Percentiles rank a stretch among this genome's conserved stretches.
These are phyloP conservation scores for Ptyas mucosa DNA, from an alignment of 2,113 vertebrate species.

Conservation along the genomic window DNA sequence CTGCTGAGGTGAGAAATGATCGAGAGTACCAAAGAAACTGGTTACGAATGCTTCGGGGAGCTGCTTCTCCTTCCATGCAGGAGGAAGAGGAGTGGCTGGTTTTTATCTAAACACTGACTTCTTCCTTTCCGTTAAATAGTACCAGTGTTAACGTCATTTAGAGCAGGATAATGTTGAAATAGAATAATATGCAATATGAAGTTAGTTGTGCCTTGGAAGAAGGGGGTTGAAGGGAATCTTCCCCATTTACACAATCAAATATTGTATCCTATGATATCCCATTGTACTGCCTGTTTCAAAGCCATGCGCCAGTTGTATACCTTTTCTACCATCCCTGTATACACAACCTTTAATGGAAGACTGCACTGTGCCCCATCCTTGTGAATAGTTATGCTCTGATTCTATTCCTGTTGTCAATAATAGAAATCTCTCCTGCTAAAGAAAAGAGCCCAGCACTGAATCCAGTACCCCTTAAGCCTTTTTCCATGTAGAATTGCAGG, in stretches of 20 bases:
- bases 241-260: background rate
- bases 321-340: background rate
- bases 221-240: background rate
- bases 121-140: background rate
- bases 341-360: background rate
- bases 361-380: background rate
- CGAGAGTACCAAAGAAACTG: background rate
- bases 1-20: background rate
- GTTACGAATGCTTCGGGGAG: background rate
- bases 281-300: background rate
- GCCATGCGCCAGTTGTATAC: background rate
- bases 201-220: conserved; percentile 27
- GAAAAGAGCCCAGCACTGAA: background rate
- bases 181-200: conserved; percentile 28
- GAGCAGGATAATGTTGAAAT: background rate
- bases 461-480: background rate
- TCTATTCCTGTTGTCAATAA: background rate
- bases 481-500: too few relatives aligned
- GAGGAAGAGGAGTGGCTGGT: background rate
- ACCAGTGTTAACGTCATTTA: background rate
- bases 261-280: background rate
- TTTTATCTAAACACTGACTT: background rate
- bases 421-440: background rate
- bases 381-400: background rate
- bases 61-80: background rate